phyloP scores from a whole-genome alignment of 2,113 vertebrate genomes.

The Carollia perspicillata region DNA sequence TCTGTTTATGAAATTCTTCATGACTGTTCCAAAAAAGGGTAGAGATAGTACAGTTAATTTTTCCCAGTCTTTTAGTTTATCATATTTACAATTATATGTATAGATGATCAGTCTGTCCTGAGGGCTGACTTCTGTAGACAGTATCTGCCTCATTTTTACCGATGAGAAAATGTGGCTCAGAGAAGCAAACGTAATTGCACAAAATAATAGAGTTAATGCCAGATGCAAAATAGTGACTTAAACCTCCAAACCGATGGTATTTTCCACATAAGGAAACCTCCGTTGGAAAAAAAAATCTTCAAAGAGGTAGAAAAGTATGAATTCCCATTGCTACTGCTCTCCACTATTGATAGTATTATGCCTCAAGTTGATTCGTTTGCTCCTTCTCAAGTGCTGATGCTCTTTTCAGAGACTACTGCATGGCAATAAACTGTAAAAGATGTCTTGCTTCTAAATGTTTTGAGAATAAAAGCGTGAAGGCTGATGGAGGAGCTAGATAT shows the following conservation, averaged over 20 bases:
- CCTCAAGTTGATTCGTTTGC: background rate
- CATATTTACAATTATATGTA: background rate
- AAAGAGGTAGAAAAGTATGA: background rate
- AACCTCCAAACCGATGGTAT: background rate
- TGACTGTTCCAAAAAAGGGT: background rate
- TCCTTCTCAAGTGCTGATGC: background rate
- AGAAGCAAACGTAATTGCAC: background rate
- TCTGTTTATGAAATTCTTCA: background rate
- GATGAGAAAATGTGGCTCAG: background rate
- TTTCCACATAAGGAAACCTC: background rate
- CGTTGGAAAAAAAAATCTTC: background rate
- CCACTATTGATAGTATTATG: background rate
- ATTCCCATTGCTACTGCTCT: background rate
- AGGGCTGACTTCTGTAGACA: background rate
- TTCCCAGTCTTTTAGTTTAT: background rate
- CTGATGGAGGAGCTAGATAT: background rate
- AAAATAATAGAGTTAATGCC: background rate
- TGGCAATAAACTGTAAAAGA: background rate
- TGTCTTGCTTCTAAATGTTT: constrained; percentile 14
- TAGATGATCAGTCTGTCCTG: background rate
- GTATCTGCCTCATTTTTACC: background rate
- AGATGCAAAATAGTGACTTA: constrained; percentile 18
- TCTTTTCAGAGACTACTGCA: background rate
- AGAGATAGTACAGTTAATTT: background rate
- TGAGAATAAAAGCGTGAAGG: constrained; percentile 44